Evolutionary conservation across 2,888 invertebrate genomes (phyloP).

Genomic region (Danaus chrysippus): DNA sequence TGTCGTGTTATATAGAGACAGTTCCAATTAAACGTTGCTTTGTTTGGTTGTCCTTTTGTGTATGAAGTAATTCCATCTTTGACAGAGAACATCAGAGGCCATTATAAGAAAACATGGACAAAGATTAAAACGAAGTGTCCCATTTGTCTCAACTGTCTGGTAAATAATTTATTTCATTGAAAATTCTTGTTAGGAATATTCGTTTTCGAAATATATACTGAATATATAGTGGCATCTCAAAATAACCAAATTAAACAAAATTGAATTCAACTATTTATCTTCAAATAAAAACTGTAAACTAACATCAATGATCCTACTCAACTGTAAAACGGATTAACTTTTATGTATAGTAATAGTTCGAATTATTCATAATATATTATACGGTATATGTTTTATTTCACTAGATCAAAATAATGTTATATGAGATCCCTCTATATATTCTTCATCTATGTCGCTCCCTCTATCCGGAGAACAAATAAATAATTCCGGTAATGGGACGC

Average conservation of each 20-base stretch:
- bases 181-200: too few relatives aligned
- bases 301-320: too few relatives aligned
- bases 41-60: slow-evolving; percentile 27
- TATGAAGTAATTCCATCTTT: slow-evolving; percentile 39
- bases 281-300: too few relatives aligned
- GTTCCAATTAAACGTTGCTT: slow-evolving; percentile 27
- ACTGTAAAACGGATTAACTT: too few relatives aligned
- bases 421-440: neutral
- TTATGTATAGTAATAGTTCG: too few relatives aligned
- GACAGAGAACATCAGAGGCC: slow-evolving; percentile 33
- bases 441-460: slow-evolving; percentile 29
- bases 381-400: neutral
- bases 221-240: too few relatives aligned
- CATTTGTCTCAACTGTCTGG: neutral
- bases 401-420: neutral
- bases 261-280: too few relatives aligned
- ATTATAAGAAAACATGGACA: slow-evolving; percentile 26
- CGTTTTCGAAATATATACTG: too few relatives aligned
- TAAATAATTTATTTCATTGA: too few relatives aligned
- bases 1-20: slow-evolving; percentile 14
- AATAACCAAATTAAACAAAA: too few relatives aligned
- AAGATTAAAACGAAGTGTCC: slow-evolving; percentile 8
- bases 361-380: neutral
- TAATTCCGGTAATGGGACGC: slow-evolving; percentile 49
- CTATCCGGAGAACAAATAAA: slow-evolving; percentile 48